A percentile compares a stretch with the other conserved stretches of the same genome.
Evolutionary conservation across 1,140 invertebrate species (phyloP).

Genomic region (Trachymyrmex septentrionalis): DNA sequence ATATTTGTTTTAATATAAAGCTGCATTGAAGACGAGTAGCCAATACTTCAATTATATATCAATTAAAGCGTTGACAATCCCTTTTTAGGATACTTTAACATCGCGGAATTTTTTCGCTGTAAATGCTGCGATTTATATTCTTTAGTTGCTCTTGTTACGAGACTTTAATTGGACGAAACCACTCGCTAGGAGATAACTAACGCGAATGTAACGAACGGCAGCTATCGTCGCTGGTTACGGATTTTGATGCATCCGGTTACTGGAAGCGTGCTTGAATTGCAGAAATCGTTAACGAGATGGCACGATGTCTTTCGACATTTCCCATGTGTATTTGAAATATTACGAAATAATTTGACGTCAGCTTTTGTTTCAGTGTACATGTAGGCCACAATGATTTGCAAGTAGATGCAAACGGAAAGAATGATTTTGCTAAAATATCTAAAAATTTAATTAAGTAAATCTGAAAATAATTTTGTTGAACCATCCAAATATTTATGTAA

Average conservation of each 20-base stretch:
- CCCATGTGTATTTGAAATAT: constrained; percentile 16
- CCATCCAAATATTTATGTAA: no score
- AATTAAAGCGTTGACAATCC: constrained; percentile 20
- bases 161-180: constrained; percentile 65
- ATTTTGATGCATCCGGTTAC: constrained; percentile 53
- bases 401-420: no score
- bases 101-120: constrained; percentile 19
- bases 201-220: constrained; percentile 33
- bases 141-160: constrained; percentile 40
- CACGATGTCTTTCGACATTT: constrained; percentile 36
- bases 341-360: constrained; percentile 23
- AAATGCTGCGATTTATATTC: constrained; percentile 32
- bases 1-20: neutral
- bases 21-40: neutral
- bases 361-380: neutral
- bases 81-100: neutral
- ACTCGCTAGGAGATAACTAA: constrained; percentile 45
- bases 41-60: constrained; percentile 29
- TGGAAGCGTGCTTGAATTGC: constrained; percentile 47
- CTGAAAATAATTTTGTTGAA: no score
- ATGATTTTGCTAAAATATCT: no score
- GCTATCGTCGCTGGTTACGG: constrained; percentile 25
- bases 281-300: constrained; percentile 54
- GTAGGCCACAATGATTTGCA: neutral
- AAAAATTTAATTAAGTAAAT: no score